Evolutionary conservation across 2,113 vertebrate genomes (phyloP), one percentile per base, ranked within the genome.

Genomic region (Thunnus maccoyii): DNA sequence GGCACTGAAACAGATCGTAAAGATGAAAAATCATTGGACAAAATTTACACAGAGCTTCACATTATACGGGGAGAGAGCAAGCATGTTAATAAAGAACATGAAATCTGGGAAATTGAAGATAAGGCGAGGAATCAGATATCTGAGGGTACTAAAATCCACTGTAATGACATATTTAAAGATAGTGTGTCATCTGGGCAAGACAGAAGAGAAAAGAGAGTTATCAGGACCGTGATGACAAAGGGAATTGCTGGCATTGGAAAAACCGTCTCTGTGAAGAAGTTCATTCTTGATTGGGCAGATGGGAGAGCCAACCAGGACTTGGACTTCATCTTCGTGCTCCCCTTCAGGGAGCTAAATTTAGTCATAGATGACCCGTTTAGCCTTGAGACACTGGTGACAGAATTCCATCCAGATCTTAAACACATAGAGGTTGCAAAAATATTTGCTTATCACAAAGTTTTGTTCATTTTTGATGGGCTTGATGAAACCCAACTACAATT

Each of bases 281-380:
- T 89, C 22, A 77, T 76, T n/a, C 85, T 85, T 46, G 88, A 89
- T 62, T 90, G 88, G 88, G 70, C 69, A 63, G 66, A 78, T 11
- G 85, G 72, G 11, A 41, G 0, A 51, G 60, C 77, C 60, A 90
- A 86, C 72, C 65, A 68, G 48, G 61, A 30, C 22, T 20, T 87
- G 15, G 83, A 87, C 17, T 71, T 87, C 22, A 66, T 87, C 17
- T 0, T 90, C 56, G 30, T 80, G 32, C 63, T 89, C 12, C 72
- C 82, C 6, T 87, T 89, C 0, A 82, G 88, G 52, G 76, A 87
- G 64, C 64, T 89, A 7, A 89, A 89, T 67, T 5, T 89, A 56
- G 36, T 83, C 64, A 14, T 9, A 27, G 32, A 74, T 17, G 25
- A 73, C 2, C 44, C 32, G 46, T 32, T 71, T 3, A 87, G 85